Evolutionary conservation across 2,888 invertebrate species (phyloP), one percentile per base, ranked within the genome.

Genomic region (Dryobotodes eremita): DNA sequence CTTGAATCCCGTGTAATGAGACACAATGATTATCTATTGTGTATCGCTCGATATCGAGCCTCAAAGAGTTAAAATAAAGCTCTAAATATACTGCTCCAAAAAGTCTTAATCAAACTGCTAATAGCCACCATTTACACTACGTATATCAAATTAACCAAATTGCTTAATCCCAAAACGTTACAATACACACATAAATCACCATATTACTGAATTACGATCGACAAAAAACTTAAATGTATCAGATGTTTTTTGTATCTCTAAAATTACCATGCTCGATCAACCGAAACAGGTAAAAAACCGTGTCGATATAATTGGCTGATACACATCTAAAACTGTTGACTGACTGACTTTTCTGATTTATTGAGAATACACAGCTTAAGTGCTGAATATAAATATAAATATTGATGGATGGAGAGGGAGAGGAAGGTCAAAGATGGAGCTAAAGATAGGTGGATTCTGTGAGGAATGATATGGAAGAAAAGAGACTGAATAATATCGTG

Each of bases 161-260:
- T 69, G 20, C 79, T 79, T 53, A 75, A 78, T 79, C 31, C 46
- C 6, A 64, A 77, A 79, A 72, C 71, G 61, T 57, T n/a, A 72
- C 50, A 71, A 87, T 64, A 71, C 79, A 87, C 68, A 71, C 53
- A 78, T 69, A 75, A 78, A 77, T 77, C 50, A 79, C 42, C 42
- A 70, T 76, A 62, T 68, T 70, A 80, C 71, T 69, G 23, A 70
- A 72, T 62, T 50, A 79, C 46, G 65, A 75, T 15, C 55, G 8
- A 68, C 57, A 82, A 80, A 82, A 78, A 65, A 86, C 61, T 17
- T 68, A 75, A 71, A 65, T 69, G 75, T 71, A 76, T 78, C 31
- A 77, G 65, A 55, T 46, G 70, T 71, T 86, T 88, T 88, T 87
- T 88, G 79, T 84, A 3, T 20, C 55, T n/a, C 13, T 79, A 72